Evolutionary conservation across 37 sponge, comb jelly and placozoan species (phyloP), one percentile per base, ranked within the genome.

Genomic region (Aphrocallistes beatrix): DNA sequence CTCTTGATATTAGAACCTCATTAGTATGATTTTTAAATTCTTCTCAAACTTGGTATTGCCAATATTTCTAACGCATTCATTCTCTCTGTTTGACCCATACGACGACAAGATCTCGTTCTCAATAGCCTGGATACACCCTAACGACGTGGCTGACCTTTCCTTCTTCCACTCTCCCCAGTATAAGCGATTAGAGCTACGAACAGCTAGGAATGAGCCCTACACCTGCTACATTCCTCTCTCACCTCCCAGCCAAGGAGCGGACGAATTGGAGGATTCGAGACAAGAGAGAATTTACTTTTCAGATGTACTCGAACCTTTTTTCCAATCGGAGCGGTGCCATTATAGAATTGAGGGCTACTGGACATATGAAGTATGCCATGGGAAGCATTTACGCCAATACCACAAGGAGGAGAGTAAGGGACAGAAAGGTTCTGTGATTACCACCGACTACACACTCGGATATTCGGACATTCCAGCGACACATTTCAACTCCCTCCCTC

Each of bases 281-380:
- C 28, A 60, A 60, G 75, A 60, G 28, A 60, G 75, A 3, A 60
- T 60, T 60, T 13, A 60, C 3, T 60, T 60, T 30, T 60, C 75
- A 60, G 75, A 60, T 6, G 34, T 60, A 19, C 75, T 60, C 75
- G 32, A 60, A 30, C 75, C 75, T 30, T 60, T 60, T 30, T 60
- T 60, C 21, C 34, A 25, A 30, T 32, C 75, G 3, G 75, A 60
- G 17, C 25, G 75, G 34, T 60, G 75, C 34, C 75, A 60, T 30
- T 60, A 60, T 30, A 19, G 75, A 60, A 37, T 88, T 32, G 89
- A 92, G 60, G 89, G 88, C 10, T 93, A 90, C 81, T 93, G 93
- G 93, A 82, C 84, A 0, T 93, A 93, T 51, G 93, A 93, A 39
- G 51, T 93, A 17, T 93, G 93, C 38, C 86, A 89, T 50, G 83